phyloP scores from a whole-genome alignment of 2,113 vertebrate species.

The Rhinolophus ferrumequinum region DNA sequence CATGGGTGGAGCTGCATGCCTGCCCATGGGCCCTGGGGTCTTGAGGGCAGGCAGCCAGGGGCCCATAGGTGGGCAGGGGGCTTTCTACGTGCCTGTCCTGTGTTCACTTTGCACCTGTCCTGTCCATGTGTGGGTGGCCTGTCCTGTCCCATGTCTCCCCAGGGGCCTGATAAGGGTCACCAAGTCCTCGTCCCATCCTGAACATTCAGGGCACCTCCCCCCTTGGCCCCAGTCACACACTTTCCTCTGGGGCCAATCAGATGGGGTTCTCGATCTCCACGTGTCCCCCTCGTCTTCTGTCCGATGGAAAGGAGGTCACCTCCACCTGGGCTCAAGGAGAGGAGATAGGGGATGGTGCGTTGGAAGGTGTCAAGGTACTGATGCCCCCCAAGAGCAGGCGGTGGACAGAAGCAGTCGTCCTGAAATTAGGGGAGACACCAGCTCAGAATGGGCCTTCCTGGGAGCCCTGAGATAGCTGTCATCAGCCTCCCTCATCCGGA shows the following conservation, averaged over 20 bases:
- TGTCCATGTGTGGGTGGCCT: neutral
- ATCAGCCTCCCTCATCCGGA: neutral
- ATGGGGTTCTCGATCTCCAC: neutral
- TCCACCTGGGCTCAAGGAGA: neutral
- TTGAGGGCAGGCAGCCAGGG: neutral
- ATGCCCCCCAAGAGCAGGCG: neutral
- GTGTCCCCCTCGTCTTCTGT: neutral
- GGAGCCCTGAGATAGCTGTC: neutral
- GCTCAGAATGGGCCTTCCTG: neutral
- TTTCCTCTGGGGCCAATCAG: neutral
- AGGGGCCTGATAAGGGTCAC: neutral
- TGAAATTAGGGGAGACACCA: neutral
- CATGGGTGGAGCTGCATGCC: neutral
- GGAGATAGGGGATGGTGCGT: neutral
- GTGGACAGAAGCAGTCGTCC: neutral
- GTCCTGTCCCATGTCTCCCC: neutral
- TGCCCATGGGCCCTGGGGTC: neutral
- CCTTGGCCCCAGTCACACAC: neutral
- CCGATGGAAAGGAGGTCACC: neutral
- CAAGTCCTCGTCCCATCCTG: neutral
- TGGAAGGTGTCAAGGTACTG: neutral
- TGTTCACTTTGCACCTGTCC: neutral
- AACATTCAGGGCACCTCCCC: fast-evolving
- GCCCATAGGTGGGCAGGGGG: neutral
- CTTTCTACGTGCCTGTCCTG: neutral